Percentiles rank a stretch among this genome's conserved stretches.
Conservation (phyloP, 2,797 vertebrate genomes). For the Siniperca undulata region DNA sequence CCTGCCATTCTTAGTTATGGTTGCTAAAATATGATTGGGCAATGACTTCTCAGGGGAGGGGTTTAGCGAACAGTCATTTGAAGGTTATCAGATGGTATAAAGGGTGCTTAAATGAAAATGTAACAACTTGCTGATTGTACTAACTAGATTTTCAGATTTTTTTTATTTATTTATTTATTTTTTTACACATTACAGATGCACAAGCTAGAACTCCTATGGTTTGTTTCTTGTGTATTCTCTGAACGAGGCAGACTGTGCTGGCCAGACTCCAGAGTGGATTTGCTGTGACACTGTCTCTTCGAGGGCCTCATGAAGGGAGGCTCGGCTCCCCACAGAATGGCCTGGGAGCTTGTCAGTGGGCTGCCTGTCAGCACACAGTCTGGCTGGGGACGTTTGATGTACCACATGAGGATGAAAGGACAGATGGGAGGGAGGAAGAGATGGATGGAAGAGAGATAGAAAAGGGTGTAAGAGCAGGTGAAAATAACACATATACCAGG, state of each 20-base stretch:
- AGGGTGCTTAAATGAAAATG: not conserved
- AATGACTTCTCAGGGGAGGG: not conserved
- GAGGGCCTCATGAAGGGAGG: conserved; percentile 68
- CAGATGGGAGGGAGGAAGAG: conserved; percentile 57
- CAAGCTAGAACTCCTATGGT: conserved; percentile 32
- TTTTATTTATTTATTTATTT: not conserved
- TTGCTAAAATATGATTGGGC: not conserved
- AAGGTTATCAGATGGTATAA: not conserved
- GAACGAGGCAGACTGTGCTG: conserved; percentile 54
- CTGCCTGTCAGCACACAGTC: conserved; percentile 78
- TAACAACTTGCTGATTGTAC: not conserved
- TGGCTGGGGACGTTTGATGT: conserved; percentile 69
- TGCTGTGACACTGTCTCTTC: conserved; percentile 81
- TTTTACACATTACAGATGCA: conserved; percentile 37
- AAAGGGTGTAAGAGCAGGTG: conserved; percentile 51
- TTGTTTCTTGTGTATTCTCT: conserved; percentile 53
- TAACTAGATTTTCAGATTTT: not conserved
- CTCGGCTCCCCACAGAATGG: conserved; percentile 71
- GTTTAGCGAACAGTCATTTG: not conserved
- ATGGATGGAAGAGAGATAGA: conserved; percentile 39
- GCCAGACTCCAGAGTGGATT: conserved; percentile 73
- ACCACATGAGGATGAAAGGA: conserved; percentile 60
- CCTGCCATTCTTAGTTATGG: not conserved
- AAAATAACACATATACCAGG: conserved; percentile 49
- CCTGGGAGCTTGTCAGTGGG: conserved; percentile 77